Percentiles rank a stretch among this genome's conserved stretches.
Evolutionary conservation across 2,888 invertebrate species (phyloP).

Genomic region (Acrobasis consociella): DNA sequence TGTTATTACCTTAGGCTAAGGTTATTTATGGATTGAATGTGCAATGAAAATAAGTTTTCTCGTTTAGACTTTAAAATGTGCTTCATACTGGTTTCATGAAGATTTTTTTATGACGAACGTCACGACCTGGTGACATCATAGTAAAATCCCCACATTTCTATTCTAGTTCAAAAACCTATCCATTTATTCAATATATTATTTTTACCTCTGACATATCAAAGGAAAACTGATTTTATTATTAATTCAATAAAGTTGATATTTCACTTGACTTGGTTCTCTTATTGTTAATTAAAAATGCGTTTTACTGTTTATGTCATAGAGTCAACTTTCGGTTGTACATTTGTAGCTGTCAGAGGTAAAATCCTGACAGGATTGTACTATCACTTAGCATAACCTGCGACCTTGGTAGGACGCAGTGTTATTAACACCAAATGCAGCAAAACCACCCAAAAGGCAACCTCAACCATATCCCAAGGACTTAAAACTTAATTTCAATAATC

Average conservation of each 20-base stretch:
- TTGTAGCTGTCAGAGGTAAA: too few species aligned
- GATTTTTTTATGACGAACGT: not conserved
- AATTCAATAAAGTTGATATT: too few species aligned
- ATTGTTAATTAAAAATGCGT: too few species aligned
- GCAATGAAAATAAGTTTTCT: too few species aligned
- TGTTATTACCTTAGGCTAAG: too few species aligned
- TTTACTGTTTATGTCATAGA: too few species aligned
- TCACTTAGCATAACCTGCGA: conserved; percentile 12
- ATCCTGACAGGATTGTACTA: not conserved
- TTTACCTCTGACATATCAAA: too few species aligned
- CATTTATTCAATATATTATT: not conserved
- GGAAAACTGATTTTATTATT: too few species aligned
- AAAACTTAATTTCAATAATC: not conserved
- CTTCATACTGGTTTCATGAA: not conserved
- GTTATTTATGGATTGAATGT: too few species aligned
- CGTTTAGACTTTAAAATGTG: too few species aligned
- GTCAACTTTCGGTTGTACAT: too few species aligned
- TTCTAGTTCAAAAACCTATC: conserved; percentile 4
- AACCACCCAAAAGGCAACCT: not conserved
- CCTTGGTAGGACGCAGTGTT: conserved; percentile 10
- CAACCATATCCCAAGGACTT: not conserved
- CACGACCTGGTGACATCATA: conserved; percentile 3
- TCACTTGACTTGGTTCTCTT: too few species aligned
- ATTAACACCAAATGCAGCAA: conserved; percentile 7
- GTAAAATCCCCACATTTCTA: not conserved